A percentile compares a stretch with the other conserved stretches of the same genome.
phyloP scores from a whole-genome alignment of 2,113 vertebrate species.

The Tachuris rubrigastra region DNA sequence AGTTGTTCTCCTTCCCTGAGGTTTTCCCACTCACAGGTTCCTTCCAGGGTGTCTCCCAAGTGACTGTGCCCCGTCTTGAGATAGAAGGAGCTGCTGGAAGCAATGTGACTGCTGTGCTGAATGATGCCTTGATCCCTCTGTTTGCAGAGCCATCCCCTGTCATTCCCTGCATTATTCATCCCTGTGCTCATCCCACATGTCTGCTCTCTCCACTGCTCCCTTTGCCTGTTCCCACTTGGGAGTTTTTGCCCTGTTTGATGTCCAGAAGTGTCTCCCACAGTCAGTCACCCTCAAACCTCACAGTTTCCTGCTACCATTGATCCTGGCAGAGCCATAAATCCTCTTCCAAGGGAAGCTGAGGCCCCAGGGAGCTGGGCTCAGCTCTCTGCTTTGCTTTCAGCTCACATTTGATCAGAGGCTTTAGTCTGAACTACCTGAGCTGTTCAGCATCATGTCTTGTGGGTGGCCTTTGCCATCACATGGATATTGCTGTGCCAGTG shows the following conservation, averaged over 20 bases:
- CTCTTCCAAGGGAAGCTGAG: background rate
- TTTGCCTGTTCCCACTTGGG: background rate
- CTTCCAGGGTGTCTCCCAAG: background rate
- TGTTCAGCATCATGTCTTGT: background rate
- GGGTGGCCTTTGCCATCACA: background rate
- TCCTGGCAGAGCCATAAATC: background rate
- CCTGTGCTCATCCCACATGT: background rate
- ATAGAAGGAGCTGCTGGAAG: background rate
- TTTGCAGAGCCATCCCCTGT: background rate
- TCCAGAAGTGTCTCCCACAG: background rate
- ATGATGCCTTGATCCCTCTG: accelerated
- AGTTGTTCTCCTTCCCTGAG: background rate
- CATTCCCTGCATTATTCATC: background rate
- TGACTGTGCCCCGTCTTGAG: background rate
- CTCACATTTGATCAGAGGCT: background rate
- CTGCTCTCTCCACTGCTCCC: background rate
- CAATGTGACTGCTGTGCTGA: background rate
- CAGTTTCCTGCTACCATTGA: background rate
- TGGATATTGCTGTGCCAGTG: accelerated
- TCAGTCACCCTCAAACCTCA: background rate
- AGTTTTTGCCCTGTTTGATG: background rate
- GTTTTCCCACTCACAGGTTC: background rate
- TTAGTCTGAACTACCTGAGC: background rate
- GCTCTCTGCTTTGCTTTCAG: background rate
- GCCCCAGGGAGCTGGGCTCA: background rate